Evolutionary conservation across 2,797 vertebrate genomes (phyloP).

Genomic region (Buceros bicornis): DNA sequence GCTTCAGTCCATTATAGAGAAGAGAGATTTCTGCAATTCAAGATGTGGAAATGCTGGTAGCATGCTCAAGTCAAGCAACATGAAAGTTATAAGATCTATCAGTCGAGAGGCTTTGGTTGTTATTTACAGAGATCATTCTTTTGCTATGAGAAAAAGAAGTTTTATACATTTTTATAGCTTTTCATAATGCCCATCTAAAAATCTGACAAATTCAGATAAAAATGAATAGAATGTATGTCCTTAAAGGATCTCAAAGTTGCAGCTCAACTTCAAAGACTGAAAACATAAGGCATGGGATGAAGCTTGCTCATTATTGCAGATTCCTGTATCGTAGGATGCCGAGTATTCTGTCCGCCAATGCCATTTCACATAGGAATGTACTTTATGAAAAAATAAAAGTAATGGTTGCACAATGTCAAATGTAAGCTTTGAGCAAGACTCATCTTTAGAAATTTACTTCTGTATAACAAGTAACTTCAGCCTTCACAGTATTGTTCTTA

Average conservation of each 20-base stretch:
- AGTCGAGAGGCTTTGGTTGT: background rate
- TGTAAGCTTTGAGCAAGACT: background rate
- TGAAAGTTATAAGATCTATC: background rate
- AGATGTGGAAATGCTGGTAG: background rate
- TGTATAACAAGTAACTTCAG: background rate
- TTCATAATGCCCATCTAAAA: background rate
- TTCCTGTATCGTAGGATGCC: background rate
- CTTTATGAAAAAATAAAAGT: background rate
- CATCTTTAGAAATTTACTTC: background rate
- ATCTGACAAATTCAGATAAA: background rate
- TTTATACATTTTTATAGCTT: background rate
- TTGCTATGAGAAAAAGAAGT: background rate
- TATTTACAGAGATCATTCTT: background rate
- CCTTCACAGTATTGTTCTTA: background rate
- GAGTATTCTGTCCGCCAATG: background rate
- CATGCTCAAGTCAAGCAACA: background rate
- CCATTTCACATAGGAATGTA: background rate
- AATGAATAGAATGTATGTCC: background rate
- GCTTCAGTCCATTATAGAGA: background rate
- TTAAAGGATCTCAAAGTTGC: background rate
- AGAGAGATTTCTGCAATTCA: background rate
- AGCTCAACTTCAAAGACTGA: background rate
- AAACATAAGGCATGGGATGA: background rate
- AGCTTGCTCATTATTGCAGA: background rate
- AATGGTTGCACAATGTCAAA: background rate